A percentile compares a stretch with the other conserved stretches of the same genome.
phyloP scores from a whole-genome alignment of 2,888 invertebrate genomes.

The Campoletis raptor region DNA sequence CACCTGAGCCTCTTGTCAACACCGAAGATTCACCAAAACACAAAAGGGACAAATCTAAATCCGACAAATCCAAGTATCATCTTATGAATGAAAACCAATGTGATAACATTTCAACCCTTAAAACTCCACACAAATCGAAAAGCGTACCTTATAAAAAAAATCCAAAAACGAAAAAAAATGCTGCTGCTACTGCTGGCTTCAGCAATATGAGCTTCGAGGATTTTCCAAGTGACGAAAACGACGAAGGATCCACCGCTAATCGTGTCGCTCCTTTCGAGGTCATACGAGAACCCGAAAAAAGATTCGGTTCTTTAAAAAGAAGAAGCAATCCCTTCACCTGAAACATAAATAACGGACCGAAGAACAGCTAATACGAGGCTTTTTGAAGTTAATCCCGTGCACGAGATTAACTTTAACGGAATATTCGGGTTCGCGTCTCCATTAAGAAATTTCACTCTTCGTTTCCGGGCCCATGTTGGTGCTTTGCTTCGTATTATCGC shows the following conservation, averaged over 20 bases:
- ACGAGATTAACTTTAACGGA: slow-evolving; percentile 8
- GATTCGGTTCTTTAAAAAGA: slow-evolving; percentile 84
- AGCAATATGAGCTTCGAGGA: slow-evolving; percentile 92
- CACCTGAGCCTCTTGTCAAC: slow-evolving; percentile 80
- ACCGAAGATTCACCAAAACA: slow-evolving; percentile 76
- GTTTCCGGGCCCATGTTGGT: neutral
- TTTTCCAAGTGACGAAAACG: slow-evolving; percentile 89
- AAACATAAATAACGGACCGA: slow-evolving; percentile 65
- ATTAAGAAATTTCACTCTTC: neutral
- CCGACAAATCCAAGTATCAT: slow-evolving; percentile 85
- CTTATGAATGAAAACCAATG: slow-evolving; percentile 85
- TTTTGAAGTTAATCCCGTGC: slow-evolving; percentile 53
- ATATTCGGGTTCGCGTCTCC: neutral
- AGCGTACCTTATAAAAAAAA: slow-evolving; percentile 75
- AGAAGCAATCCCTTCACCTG: slow-evolving; percentile 85
- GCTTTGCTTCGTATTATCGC: neutral
- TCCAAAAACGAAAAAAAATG: slow-evolving; percentile 75
- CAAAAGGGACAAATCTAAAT: slow-evolving; percentile 85
- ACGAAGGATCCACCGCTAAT: slow-evolving; percentile 79
- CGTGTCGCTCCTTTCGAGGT: slow-evolving; percentile 88
- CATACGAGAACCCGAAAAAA: slow-evolving; percentile 84
- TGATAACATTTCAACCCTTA: slow-evolving; percentile 81
- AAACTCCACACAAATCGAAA: slow-evolving; percentile 79
- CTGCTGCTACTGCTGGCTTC: slow-evolving; percentile 86
- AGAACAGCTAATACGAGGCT: slow-evolving; percentile 57